phyloP scores from a whole-genome alignment of 2,888 invertebrate genomes.

The Xanthorhoe spadicearia region DNA sequence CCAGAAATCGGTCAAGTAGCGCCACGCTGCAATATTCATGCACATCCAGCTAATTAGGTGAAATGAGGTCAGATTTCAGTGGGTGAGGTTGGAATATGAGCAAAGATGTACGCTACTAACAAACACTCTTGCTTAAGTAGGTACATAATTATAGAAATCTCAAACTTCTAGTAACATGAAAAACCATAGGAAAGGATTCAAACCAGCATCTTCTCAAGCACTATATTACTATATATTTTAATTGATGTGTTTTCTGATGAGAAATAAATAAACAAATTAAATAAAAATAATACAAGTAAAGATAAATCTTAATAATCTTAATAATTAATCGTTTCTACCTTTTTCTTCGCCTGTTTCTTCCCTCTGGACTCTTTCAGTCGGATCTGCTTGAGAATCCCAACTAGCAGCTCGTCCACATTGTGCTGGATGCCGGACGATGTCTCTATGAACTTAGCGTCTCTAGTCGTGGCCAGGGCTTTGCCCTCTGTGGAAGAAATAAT shows the following conservation, averaged over 20 bases:
- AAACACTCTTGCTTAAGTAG: no score
- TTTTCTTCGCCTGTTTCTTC: slow-evolving; percentile 87
- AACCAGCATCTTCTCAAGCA: no score
- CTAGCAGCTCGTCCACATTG: slow-evolving; percentile 97
- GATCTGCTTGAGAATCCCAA: slow-evolving; percentile 96
- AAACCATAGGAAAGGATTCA: no score
- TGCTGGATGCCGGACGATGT: slow-evolving; percentile 98
- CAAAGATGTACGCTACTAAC: no score
- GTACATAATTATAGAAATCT: no score
- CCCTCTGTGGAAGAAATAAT: slow-evolving; percentile 87
- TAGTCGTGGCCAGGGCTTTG: slow-evolving; percentile 93
- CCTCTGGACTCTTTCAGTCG: slow-evolving; percentile 90
- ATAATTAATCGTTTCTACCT: slow-evolving; percentile 57
- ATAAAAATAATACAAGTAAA: no score
- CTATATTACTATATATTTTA: no score
- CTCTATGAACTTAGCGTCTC: slow-evolving; percentile 97
- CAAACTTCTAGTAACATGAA: no score
- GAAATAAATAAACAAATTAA: no score
- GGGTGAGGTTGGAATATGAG: background rate
- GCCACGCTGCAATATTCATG: background rate
- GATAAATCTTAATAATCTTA: no score
- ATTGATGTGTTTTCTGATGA: no score
- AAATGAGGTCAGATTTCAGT: background rate
- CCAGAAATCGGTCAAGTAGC: background rate
- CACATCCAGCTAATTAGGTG: background rate